Base-by-base conservation (phyloP, 2,888 invertebrate genomes). In the Drosophila basisetae region DNA sequence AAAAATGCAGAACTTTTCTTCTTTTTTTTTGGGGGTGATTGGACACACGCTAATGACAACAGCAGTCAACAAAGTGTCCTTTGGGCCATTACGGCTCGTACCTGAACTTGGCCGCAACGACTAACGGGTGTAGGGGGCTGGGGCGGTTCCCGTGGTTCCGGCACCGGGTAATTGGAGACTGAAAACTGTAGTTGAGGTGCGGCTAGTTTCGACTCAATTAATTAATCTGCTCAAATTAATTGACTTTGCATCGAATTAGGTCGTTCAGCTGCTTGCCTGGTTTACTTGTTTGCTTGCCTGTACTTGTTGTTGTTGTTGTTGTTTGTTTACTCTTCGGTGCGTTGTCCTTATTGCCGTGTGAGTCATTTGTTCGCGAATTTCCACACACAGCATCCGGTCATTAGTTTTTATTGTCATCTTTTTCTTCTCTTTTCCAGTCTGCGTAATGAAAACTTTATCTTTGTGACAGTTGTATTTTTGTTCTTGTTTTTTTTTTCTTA, bases 371-470 rank as follows among this genome's bases (percentile, higher is more conserved):
- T 33, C 22, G 55, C 60, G 30, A 64, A 52, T 66, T 60, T 71
- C 41, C 67, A 55, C 28, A 39, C 63, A 43, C 80, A 82, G 82
- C 78, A 82, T 82, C 82, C 78, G 74, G 31, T 70, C 69, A 73
- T 81, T 78, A 79, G 81, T 81, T 81, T 73, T 78, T 78, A 73
- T 68, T 58, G 47, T 35, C 59, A 18, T 25, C 16, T 25, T 16
- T 47, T 50, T 18, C 28, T 47, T 25, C 47, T 31, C 13, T 41
- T 33, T 62, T 30, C 31, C 50, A 37, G 63, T 58, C 87, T 82
- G 88, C 70, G 86, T 85, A 90, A 86, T 86, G 89, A 86, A 89
- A 90, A 90, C 73, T 90, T 90, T 90, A 73, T 89, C 86, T 89
- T 77, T 86, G 86, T 90, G 85, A 71, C 70, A 76, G 62, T 83